Evolutionary conservation across 2,888 invertebrate species (phyloP).

Genomic region (Stramonita haemastoma): DNA sequence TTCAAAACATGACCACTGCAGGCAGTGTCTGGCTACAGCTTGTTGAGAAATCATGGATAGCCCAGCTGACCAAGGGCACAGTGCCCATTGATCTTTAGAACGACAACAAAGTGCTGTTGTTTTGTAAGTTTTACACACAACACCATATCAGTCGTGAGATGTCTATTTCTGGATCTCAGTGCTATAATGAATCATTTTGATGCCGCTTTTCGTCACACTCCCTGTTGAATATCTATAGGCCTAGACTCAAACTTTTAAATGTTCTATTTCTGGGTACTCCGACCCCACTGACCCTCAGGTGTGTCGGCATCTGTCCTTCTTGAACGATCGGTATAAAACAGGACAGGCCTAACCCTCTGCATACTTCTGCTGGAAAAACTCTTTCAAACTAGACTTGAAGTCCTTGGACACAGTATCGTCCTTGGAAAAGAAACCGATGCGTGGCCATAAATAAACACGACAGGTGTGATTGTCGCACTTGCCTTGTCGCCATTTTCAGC

Average conservation of each 20-base stretch:
- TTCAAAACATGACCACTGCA: too few species aligned
- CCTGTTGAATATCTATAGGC: too few species aligned
- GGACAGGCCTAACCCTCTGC: neutral
- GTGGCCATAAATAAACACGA: conserved; percentile 11
- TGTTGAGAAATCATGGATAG: too few species aligned
- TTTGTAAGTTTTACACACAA: too few species aligned
- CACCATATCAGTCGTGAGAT: too few species aligned
- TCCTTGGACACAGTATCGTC: neutral
- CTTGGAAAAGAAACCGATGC: conserved; percentile 11
- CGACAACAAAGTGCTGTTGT: too few species aligned
- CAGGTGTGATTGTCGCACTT: conserved; percentile 37
- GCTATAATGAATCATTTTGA: too few species aligned
- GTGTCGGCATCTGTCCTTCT: neutral
- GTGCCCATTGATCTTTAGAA: too few species aligned
- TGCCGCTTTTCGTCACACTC: too few species aligned
- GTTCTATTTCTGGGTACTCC: neutral
- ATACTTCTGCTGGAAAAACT: neutral
- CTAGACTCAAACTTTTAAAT: neutral
- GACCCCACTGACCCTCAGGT: neutral
- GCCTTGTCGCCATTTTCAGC: conserved; percentile 36
- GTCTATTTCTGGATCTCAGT: too few species aligned
- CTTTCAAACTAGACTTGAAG: neutral
- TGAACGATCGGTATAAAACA: neutral
- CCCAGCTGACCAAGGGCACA: too few species aligned
- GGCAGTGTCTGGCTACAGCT: too few species aligned